Conservation (phyloP, 30 jellyfish, hydroid and myxozoan genomes). For the Catostylus mosaicus region DNA sequence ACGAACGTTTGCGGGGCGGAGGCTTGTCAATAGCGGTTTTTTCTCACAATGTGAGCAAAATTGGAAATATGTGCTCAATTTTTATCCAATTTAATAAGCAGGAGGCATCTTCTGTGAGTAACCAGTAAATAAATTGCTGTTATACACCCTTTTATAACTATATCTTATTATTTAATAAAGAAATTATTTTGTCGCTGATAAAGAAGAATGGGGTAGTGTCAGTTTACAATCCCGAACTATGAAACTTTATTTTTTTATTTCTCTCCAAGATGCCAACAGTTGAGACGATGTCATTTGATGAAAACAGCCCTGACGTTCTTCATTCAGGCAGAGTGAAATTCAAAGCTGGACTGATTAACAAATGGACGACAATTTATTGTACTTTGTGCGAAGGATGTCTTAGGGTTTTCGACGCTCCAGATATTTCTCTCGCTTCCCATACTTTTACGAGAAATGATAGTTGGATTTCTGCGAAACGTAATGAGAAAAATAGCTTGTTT, state of each 20-base stretch:
- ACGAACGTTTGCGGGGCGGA: no score
- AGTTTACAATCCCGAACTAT: no score
- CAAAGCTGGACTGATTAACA: slow-evolving; percentile 58
- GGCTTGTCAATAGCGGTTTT: no score
- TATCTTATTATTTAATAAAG: no score
- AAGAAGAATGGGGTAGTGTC: no score
- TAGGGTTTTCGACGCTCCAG: slow-evolving; percentile 21
- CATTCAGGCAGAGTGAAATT: slow-evolving; percentile 54
- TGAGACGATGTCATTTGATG: not conserved
- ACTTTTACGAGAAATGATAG: slow-evolving; percentile 27
- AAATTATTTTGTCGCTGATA: no score
- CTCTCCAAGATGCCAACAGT: not conserved
- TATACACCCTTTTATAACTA: no score
- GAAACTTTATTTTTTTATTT: not conserved
- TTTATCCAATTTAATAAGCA: no score
- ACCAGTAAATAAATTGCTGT: no score
- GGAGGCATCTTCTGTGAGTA: no score
- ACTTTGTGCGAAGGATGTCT: slow-evolving; percentile 19
- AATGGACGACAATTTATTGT: slow-evolving; percentile 52
- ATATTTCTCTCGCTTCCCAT: not conserved
- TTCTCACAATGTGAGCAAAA: no score
- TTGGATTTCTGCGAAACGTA: slow-evolving; percentile 61
- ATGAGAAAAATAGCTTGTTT: slow-evolving; percentile 19
- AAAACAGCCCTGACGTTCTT: slow-evolving; percentile 17
- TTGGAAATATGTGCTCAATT: no score